phyloP scores from a whole-genome alignment of 2,888 invertebrate genomes.

The Chrysodeixis includens region DNA sequence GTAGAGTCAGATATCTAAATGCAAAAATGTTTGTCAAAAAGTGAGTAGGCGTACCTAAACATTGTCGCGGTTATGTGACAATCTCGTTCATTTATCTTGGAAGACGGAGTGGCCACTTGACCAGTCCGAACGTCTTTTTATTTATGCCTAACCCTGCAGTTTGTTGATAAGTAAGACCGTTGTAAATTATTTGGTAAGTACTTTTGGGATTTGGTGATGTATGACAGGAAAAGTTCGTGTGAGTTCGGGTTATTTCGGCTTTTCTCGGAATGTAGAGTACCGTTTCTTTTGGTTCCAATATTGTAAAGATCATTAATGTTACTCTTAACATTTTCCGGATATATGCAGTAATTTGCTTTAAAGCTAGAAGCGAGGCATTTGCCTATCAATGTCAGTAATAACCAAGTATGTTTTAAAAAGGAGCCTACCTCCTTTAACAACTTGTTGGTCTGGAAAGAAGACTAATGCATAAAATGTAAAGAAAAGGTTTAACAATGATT shows the following conservation, averaged over 20 bases:
- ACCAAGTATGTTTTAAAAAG: too few relatives aligned
- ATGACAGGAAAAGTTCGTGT: neutral
- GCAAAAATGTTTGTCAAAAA: slow-evolving; percentile 34
- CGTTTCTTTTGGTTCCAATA: too few relatives aligned
- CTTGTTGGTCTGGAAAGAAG: too few relatives aligned
- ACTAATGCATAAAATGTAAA: too few relatives aligned
- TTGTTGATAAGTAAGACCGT: slow-evolving; percentile 26
- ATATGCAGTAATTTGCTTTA: too few relatives aligned
- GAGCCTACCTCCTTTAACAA: too few relatives aligned
- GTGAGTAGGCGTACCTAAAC: slow-evolving; percentile 48
- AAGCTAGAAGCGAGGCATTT: too few relatives aligned
- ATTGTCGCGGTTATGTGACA: slow-evolving; percentile 57
- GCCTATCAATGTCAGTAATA: too few relatives aligned
- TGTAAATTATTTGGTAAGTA: slow-evolving; percentile 26
- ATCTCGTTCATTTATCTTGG: slow-evolving; percentile 65
- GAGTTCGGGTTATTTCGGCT: neutral
- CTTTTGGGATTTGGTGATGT: neutral
- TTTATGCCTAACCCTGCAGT: slow-evolving; percentile 35
- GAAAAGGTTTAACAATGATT: too few relatives aligned
- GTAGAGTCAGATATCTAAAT: neutral
- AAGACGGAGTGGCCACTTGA: slow-evolving; percentile 58
- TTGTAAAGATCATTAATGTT: too few relatives aligned
- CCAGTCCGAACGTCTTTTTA: slow-evolving; percentile 31
- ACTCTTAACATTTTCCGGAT: too few relatives aligned
- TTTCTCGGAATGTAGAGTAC: neutral